A percentile compares a stretch with the other conserved stretches of the same genome.
phyloP scores from a whole-genome alignment of 1,140 invertebrate species.

The Caenorhabditis elegans region DNA sequence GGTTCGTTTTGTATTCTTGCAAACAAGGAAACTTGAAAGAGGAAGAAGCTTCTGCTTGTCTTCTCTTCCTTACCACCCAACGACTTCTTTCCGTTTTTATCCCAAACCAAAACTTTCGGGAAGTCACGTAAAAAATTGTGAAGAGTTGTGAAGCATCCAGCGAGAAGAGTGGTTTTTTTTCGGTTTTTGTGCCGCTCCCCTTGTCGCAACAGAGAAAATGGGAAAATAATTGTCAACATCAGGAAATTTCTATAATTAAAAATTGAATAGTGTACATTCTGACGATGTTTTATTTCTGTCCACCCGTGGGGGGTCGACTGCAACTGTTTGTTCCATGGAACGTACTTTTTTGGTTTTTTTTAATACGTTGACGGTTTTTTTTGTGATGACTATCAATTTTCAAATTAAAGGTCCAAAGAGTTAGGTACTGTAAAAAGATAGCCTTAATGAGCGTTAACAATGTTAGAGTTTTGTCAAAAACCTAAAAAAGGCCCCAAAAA shows the following conservation, averaged over 20 bases:
- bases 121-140: neutral
- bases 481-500: no score
- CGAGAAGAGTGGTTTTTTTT: neutral
- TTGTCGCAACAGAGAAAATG: neutral
- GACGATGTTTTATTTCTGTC: neutral
- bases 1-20: neutral
- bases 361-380: no score
- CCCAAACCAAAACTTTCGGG: neutral
- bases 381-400: no score
- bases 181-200: no score
- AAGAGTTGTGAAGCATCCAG: neutral
- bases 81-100: neutral
- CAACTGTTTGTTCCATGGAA: neutral
- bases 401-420: no score
- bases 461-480: no score
- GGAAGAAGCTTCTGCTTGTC: neutral
- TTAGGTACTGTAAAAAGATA: no score
- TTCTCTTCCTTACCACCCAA: neutral
- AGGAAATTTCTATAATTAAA: conserved; percentile 10
- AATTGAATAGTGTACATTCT: neutral
- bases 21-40: conserved; percentile 1
- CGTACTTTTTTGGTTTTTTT: neutral
- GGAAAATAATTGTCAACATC: conserved; percentile 22
- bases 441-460: no score
- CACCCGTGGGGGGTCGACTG: neutral